A percentile compares a stretch with the other conserved stretches of the same genome.
Evolutionary conservation across 1,140 invertebrate species (phyloP).

Genomic region (Drosophila azteca): DNA sequence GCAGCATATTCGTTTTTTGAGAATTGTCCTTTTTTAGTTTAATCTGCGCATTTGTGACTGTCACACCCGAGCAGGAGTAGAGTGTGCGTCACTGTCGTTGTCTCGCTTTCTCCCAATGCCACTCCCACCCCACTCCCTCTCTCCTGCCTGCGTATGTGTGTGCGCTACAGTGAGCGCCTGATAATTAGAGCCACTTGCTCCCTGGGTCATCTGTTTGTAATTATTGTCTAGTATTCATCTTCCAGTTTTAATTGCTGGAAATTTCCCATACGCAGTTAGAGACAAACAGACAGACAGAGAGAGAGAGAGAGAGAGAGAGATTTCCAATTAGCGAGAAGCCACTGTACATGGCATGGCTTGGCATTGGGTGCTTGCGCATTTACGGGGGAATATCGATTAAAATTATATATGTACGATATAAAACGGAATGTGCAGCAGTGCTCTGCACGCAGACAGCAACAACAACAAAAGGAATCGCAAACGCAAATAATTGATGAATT

Average conservation of each 20-base stretch:
- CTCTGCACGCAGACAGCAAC: conserved; percentile 30
- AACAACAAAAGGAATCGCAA: conserved; percentile 35
- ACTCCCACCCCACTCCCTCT: background rate
- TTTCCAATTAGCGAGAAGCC: conserved; percentile 32
- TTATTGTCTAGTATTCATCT: conserved; percentile 25
- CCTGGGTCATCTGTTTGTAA: conserved; percentile 31
- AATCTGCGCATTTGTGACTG: conserved; percentile 66
- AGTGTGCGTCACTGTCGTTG: conserved; percentile 30
- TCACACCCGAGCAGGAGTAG: conserved; percentile 42
- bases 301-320: background rate
- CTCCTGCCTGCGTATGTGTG: background rate
- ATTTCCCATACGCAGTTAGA: conserved; percentile 12
- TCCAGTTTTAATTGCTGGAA: conserved; percentile 26
- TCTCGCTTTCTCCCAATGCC: background rate
- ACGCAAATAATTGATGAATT: conserved; percentile 63
- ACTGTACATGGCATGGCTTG: conserved; percentile 12
- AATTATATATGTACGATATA: conserved; percentile 63
- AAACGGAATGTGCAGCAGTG: conserved; percentile 48
- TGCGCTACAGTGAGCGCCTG: conserved; percentile 19
- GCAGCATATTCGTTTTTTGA: conserved; percentile 24
- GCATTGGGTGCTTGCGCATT: conserved; percentile 41
- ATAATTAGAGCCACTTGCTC: conserved; percentile 35
- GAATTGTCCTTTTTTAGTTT: conserved; percentile 40
- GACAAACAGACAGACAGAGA: too few relatives aligned
- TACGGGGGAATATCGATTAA: conserved; percentile 73